Evolutionary conservation across 2,797 vertebrate species (phyloP).

Genomic region (Garrulus glandarius): DNA sequence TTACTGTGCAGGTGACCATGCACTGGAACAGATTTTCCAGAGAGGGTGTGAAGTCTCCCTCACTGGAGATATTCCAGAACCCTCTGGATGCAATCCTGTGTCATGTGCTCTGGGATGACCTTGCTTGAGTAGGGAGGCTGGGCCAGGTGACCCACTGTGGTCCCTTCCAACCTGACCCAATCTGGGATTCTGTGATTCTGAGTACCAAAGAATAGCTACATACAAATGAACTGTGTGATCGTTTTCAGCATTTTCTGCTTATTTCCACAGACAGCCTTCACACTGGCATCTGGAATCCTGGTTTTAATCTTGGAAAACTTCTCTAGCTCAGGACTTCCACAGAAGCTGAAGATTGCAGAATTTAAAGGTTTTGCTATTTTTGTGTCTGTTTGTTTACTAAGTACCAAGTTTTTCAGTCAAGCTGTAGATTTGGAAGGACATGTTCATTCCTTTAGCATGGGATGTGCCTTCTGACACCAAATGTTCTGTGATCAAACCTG

Average conservation of each 20-base stretch:
- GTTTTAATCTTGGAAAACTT: neutral
- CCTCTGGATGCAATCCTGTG: neutral
- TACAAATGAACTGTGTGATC: neutral
- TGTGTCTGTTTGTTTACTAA: neutral
- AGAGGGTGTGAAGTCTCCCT: neutral
- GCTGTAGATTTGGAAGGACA: neutral
- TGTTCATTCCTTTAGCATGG: neutral
- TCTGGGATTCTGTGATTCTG: neutral
- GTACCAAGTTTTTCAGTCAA: neutral
- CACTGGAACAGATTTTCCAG: neutral
- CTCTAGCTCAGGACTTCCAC: neutral
- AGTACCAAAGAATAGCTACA: neutral
- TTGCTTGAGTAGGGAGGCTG: neutral
- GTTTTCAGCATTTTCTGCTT: neutral
- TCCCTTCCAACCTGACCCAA: neutral
- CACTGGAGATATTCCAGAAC: neutral
- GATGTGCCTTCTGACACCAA: accelerated
- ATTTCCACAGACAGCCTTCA: neutral
- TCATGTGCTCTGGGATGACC: neutral
- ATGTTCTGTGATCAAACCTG: neutral
- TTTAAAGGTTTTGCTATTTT: neutral
- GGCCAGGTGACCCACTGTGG: neutral
- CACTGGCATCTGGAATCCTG: too few species aligned
- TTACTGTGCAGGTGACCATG: neutral
- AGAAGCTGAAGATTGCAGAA: neutral